Evolutionary conservation across 2,113 vertebrate genomes (phyloP), one percentile per base, ranked within the genome.

Genomic region (Seriola dumerili): DNA sequence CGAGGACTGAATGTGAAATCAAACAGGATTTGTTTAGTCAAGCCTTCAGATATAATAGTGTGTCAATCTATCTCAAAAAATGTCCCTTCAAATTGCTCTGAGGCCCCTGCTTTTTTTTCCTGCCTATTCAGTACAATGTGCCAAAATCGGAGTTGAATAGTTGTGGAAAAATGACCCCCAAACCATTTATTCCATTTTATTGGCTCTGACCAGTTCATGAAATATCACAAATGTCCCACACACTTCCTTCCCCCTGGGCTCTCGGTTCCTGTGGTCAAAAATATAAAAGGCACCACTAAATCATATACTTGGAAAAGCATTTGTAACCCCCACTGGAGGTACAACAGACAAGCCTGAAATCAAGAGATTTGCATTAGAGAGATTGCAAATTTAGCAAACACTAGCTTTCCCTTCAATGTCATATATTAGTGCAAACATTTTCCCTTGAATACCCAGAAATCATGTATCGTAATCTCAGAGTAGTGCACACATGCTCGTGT

Each of bases 241-340:
- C 48, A 46, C 50, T 38, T 38, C 44, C 42, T 36, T 71, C 38
- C 12, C 52, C 63, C 32, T 42, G 71, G 66, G 17, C 38, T 50
- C 68, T 52, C 34, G 12, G 40, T n/a, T 54, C 62, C 67, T 76
- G 58, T 58, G 61, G 21, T 72, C 16, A 78, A 70, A 70, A 77
- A 68, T 34, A 61, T 54, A 65, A 73, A 81, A 55, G 12, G 29
- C 67, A 42, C 5, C 50, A 70, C 71, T 66, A 66, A 82, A 67
- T 63, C 10, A 58, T 0, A 64, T 34, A 14, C 12, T 23, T 42
- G 32, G 66, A 72, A 82, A 71, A 21, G 29, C 68, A 3, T 29
- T 63, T 72, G 14, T 8, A 29, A 54, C 40, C 42, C 44, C 32
- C 21, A 48, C 52, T 19, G 19, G 3, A 63, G 46, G 66, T 9